Evolutionary conservation across 2,888 invertebrate species (phyloP), one percentile per base, ranked within the genome.

Genomic region (Lottia gigantea): DNA sequence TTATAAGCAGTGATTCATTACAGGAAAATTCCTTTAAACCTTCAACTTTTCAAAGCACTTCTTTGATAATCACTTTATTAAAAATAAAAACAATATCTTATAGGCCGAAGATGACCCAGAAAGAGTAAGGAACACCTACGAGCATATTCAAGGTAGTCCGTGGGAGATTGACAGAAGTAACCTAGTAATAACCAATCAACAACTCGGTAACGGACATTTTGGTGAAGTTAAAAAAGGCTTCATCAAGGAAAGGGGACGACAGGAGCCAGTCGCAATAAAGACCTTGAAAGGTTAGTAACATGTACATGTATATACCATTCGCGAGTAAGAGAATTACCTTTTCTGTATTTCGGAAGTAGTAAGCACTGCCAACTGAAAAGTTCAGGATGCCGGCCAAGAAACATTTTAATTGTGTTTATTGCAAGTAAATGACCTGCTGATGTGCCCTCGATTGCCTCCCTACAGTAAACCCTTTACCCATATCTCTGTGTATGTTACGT

Each of bases 131-230:
- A 83, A 84, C 66, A 76, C 82, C 8, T 85, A 85, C 71, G 84
- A 85, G 66, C 81, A 82, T 63, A 83, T 85, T 14, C 80, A 81
- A 40, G 79, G 78, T 46, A 81, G 83, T 7, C 81, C 80, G 0
- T 83, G 81, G 79, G 83, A 85, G 65, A 76, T 85, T 16, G 81
- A 78, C 46, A 78, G 82, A 40, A 80, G 82, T 47, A 81, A 82
- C 64, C 76, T 85, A 23, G 77, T 82, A 11, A 70, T 85, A 47
- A 83, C 84, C 61, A 77, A 78, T 23, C 81, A 84, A 64, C 76
- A 82, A 75, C 76, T 85, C 8, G 85, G 85, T 26, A 80, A 82
- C 66, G 85, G 85, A 2, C 85, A 85, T 68, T 85, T 85, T 65
- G 85, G 85, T 25, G 80, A 83, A 72, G 85, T 85, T 40, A 78